Percentiles rank a stretch among this genome's conserved stretches.
Evolutionary conservation across 2,888 invertebrate species (phyloP).

Genomic region (Neria commutata): DNA sequence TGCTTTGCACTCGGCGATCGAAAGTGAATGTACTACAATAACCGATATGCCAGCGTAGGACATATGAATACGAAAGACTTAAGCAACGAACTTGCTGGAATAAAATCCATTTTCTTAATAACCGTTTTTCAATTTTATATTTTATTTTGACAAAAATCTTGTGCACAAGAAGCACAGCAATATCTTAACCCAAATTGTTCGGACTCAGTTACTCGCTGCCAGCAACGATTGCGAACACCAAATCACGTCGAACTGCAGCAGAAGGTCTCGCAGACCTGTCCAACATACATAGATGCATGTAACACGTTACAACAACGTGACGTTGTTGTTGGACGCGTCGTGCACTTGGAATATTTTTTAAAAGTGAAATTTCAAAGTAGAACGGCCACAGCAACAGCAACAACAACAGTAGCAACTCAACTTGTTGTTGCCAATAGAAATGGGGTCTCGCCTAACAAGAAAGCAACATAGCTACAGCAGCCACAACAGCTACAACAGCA

Average conservation of each 20-base stretch:
- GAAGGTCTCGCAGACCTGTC: no score
- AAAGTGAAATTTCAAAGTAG: constrained; percentile 20
- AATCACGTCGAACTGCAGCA: no score
- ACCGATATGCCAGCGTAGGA: no score
- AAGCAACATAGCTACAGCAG: constrained; percentile 25
- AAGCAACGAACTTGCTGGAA: constrained; percentile 35
- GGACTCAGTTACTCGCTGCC: no score
- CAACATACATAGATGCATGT: constrained; percentile 17
- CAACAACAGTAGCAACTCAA: constrained; percentile 32
- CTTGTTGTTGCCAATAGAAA: constrained; percentile 46
- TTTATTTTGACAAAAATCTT: neutral
- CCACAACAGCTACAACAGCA: constrained; percentile 16
- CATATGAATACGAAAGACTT: constrained; percentile 37
- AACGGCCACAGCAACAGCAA: constrained; percentile 27
- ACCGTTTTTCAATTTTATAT: neutral
- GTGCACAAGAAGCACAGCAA: no score
- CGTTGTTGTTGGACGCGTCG: neutral
- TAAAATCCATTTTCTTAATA: neutral
- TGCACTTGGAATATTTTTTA: constrained; percentile 1
- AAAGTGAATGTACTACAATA: no score
- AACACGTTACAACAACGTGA: neutral
- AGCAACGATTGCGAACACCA: neutral
- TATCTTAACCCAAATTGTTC: no score
- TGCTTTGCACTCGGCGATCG: no score
- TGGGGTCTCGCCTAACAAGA: constrained; percentile 37